phyloP scores from a whole-genome alignment of 2,797 vertebrate species.

The Falco rusticolus region DNA sequence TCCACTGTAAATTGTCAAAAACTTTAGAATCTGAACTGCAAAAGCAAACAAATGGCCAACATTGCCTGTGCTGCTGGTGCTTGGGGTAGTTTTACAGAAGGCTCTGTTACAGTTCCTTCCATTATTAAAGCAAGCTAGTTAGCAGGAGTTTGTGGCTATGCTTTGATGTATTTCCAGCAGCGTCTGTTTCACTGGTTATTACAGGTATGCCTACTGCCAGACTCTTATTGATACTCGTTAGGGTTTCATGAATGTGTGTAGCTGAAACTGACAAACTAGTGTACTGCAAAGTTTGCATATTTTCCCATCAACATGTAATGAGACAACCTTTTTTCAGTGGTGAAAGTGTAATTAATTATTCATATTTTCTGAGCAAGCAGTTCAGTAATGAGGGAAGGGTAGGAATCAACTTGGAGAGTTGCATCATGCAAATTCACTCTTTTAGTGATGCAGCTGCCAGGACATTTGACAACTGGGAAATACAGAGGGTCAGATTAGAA shows the following conservation, averaged over 20 bases:
- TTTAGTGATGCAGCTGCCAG: neutral
- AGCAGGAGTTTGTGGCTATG: neutral
- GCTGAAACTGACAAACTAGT: neutral
- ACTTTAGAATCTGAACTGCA: neutral
- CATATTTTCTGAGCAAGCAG: constrained; percentile 1
- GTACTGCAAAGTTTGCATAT: constrained; percentile 18
- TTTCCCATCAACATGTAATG: neutral
- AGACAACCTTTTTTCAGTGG: neutral
- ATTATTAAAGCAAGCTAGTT: neutral
- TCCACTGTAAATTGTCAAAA: neutral
- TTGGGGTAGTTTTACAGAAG: neutral
- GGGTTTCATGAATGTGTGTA: neutral
- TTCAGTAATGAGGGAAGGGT: neutral
- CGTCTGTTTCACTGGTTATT: neutral
- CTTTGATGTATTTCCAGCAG: constrained; percentile 28
- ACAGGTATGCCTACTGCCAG: neutral
- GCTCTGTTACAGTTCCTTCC: neutral
- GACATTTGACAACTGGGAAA: neutral
- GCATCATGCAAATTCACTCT: neutral
- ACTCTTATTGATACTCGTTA: neutral
- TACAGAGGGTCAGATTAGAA: neutral
- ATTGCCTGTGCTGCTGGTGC: neutral
- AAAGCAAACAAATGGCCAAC: neutral
- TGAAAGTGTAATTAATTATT: constrained; percentile 29
- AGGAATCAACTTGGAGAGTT: neutral